phyloP scores from a whole-genome alignment of 1,140 invertebrate species.

The Tetramorium alpestre region DNA sequence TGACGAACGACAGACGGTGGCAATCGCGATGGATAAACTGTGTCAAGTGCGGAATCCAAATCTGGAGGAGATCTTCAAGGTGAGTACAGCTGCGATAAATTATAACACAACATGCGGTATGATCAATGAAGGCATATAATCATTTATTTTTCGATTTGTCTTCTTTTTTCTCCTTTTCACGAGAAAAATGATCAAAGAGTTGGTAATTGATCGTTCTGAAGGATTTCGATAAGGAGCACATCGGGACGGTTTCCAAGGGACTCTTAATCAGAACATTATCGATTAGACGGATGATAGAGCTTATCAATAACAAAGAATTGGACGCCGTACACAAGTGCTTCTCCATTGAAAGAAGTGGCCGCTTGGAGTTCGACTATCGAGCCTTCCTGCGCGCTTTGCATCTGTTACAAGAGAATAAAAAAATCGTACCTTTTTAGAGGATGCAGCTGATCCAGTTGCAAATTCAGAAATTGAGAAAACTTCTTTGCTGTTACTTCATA shows the following conservation, averaged over 20 bases:
- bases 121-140: neutral
- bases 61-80: conserved; percentile 88
- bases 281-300: conserved; percentile 86
- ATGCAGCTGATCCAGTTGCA: neutral
- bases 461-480: neutral
- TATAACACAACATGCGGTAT: neutral
- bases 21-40: conserved; percentile 88
- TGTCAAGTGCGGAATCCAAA: conserved; percentile 86
- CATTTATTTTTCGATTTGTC: neutral
- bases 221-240: conserved; percentile 89
- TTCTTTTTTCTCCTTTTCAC: neutral
- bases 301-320: conserved; percentile 87
- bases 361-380: conserved; percentile 88
- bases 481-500: neutral
- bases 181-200: neutral
- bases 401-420: conserved; percentile 84
- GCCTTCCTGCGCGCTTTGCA: conserved; percentile 87
- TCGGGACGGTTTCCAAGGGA: conserved; percentile 87
- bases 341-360: conserved; percentile 86
- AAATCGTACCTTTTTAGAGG: conserved; percentile 80
- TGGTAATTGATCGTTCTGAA: conserved; percentile 77
- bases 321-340: conserved; percentile 90
- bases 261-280: conserved; percentile 88
- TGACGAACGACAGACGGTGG: conserved; percentile 88
- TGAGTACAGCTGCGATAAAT: conserved; percentile 21